phyloP scores from a whole-genome alignment of 2,113 vertebrate genomes.

The Pterocles gutturalis region DNA sequence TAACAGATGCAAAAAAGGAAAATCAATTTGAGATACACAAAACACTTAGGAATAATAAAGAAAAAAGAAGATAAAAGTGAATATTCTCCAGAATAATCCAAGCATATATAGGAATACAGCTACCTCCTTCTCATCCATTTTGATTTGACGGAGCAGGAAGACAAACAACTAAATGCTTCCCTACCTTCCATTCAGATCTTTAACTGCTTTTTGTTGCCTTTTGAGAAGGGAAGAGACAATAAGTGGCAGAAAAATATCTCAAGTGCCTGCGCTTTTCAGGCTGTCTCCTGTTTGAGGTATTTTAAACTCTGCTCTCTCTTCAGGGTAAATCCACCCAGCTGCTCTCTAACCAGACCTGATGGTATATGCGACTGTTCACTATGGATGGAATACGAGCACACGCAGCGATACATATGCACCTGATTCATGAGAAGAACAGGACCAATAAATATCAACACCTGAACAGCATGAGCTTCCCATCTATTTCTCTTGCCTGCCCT shows the following conservation, averaged over 20 bases:
- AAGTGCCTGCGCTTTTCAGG: not conserved
- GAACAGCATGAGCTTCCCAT: not conserved
- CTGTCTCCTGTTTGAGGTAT: not conserved
- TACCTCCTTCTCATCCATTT: not conserved
- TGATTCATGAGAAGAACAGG: not conserved
- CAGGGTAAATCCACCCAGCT: not conserved
- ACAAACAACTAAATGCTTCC: not conserved
- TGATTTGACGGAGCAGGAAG: not conserved
- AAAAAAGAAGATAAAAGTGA: not conserved
- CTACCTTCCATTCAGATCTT: not conserved
- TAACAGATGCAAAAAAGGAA: conserved; percentile 20
- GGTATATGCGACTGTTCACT: not conserved
- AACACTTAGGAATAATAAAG: not conserved
- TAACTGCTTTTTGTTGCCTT: not conserved
- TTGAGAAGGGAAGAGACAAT: not conserved
- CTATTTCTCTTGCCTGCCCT: not conserved
- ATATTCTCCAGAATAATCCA: not conserved
- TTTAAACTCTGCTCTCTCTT: not conserved
- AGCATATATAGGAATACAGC: not conserved
- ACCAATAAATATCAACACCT: not conserved
- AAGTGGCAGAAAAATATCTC: not conserved
- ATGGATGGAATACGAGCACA: not conserved
- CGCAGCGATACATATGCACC: not conserved
- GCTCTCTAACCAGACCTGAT: not conserved
- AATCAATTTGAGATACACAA: not conserved